A percentile compares a stretch with the other conserved stretches of the same genome.
Evolutionary conservation across 2,888 invertebrate species (phyloP).

Genomic region (Pachycephus smyrnensis): DNA sequence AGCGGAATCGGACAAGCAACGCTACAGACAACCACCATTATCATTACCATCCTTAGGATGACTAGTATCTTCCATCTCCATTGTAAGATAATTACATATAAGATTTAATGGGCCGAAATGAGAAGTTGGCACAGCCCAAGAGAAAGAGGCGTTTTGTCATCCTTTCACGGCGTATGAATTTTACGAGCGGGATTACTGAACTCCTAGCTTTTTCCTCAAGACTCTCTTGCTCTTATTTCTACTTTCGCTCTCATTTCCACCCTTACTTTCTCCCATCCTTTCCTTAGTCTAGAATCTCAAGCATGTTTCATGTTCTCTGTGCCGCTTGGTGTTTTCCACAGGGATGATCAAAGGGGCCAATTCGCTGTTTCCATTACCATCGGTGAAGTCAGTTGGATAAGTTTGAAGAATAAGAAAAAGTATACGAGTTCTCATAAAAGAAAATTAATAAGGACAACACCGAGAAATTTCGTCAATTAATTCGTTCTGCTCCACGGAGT

Average conservation of each 20-base stretch:
- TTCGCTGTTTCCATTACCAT: not conserved
- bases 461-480: not conserved
- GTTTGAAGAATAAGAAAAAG: not conserved
- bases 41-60: not conserved
- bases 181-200: constrained; percentile 14
- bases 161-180: constrained; percentile 21
- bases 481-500: not conserved
- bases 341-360: not conserved
- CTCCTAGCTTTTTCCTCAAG: not conserved
- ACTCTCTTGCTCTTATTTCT: not conserved
- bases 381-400: not conserved
- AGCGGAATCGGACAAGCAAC: not conserved
- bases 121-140: not conserved
- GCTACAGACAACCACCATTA: not conserved
- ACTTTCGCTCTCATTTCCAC: not conserved
- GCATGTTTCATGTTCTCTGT: not conserved
- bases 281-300: not conserved
- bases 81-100: not conserved
- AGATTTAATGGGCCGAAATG: not conserved
- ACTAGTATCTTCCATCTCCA: not conserved
- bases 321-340: not conserved
- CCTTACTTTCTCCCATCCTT: not conserved
- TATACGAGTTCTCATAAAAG: not conserved
- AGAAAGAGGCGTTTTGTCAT: constrained; percentile 16
- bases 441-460: not conserved